These are phyloP conservation scores for Mylabris phalerata DNA, from an alignment of 1,140 invertebrate species.

Conservation along the genomic window DNA sequence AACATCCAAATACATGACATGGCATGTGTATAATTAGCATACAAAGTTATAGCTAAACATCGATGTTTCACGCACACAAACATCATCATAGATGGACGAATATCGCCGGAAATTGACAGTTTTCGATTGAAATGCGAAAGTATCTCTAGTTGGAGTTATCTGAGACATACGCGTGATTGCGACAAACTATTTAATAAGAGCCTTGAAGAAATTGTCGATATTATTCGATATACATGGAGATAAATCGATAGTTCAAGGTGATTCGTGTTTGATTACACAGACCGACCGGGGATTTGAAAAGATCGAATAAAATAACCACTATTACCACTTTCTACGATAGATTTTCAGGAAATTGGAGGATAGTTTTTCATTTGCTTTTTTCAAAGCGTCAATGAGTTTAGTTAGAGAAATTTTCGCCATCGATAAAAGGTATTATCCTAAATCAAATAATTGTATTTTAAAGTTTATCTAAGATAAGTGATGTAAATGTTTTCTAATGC, in stretches of 20 bases:
- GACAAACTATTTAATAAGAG: slow-evolving; percentile 3
- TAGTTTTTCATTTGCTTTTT: no score
- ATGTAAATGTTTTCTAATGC: no score
- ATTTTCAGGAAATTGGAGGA: no score
- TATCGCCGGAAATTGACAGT: slow-evolving; percentile 20
- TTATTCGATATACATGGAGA: slow-evolving; percentile 8
- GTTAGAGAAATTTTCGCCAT: no score
- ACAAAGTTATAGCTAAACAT: slow-evolving; percentile 34
- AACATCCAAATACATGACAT: slow-evolving; percentile 40
- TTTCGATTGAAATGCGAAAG: neutral
- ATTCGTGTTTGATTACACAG: slow-evolving; percentile 7
- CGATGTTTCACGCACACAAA: neutral
- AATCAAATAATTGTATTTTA: no score
- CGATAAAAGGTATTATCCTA: no score
- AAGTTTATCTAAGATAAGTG: no score
- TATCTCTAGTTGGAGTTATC: no score
- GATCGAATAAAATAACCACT: no score
- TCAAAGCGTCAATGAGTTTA: no score
- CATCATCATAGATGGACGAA: slow-evolving; percentile 6
- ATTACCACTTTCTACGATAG: no score
- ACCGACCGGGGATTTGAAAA: neutral
- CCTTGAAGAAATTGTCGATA: slow-evolving; percentile 12
- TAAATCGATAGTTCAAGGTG: slow-evolving; percentile 15
- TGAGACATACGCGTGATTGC: neutral
- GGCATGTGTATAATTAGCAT: slow-evolving; percentile 41